Evolutionary conservation across 2,888 invertebrate species (phyloP).

Genomic region (Ptilodon capucinus): DNA sequence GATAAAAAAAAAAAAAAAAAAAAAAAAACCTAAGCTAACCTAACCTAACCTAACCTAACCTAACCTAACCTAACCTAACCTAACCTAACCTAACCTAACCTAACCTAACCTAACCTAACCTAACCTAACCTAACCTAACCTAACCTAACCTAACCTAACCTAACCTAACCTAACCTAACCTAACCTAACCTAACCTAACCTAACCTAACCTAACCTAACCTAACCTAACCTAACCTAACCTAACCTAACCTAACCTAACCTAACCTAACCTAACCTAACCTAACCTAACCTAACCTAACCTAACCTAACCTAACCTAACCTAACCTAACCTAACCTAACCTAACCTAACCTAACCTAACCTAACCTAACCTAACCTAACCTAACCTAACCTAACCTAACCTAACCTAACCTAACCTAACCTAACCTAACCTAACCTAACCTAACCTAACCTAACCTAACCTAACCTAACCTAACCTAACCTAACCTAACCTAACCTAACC

Average conservation of each 20-base stretch:
- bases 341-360: slow-evolving; percentile 18
- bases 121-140: slow-evolving; percentile 22
- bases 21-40: slow-evolving; percentile 8
- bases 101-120: slow-evolving; percentile 19
- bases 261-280: slow-evolving; percentile 21
- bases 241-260: slow-evolving; percentile 22
- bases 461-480: slow-evolving; percentile 12
- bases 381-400: slow-evolving; percentile 19
- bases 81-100: slow-evolving; percentile 22
- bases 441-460: slow-evolving; percentile 12
- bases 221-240: slow-evolving; percentile 22
- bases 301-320: slow-evolving; percentile 22
- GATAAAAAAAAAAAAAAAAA: no score
- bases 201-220: slow-evolving; percentile 21
- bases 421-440: slow-evolving; percentile 17
- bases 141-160: slow-evolving; percentile 22
- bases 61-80: slow-evolving; percentile 12
- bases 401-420: slow-evolving; percentile 15
- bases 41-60: slow-evolving; percentile 15
- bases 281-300: slow-evolving; percentile 22
- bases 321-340: slow-evolving; percentile 22
- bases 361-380: slow-evolving; percentile 15
- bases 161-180: slow-evolving; percentile 21
- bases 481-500: slow-evolving; percentile 14
- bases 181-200: slow-evolving; percentile 19